These are phyloP conservation scores for Nemapogon koenigi DNA, from an alignment of 2,888 invertebrate species.

Conservation along the genomic window DNA sequence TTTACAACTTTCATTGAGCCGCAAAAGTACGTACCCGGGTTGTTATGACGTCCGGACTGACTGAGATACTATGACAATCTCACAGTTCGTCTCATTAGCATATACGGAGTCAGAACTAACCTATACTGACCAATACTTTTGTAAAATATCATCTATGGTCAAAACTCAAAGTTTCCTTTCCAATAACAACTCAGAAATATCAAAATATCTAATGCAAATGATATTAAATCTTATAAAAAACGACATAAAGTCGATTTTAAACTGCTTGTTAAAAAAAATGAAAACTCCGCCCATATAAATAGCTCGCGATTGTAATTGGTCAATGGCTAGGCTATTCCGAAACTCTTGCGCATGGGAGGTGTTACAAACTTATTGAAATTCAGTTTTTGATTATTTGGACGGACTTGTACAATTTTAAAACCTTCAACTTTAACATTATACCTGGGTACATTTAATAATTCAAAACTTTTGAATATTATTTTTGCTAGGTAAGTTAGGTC, in stretches of 20 bases:
- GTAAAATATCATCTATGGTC: too few relatives aligned
- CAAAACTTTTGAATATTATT: too few relatives aligned
- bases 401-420: slow-evolving; percentile 4
- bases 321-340: slow-evolving; percentile 26
- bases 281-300: slow-evolving; percentile 48
- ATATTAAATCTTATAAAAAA: not conserved
- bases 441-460: too few relatives aligned
- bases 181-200: too few relatives aligned
- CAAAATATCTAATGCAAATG: too few relatives aligned
- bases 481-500: too few relatives aligned
- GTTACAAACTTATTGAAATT: slow-evolving; percentile 13
- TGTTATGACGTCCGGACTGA: too few relatives aligned
- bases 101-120: slow-evolving; percentile 33
- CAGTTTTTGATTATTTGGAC: not conserved
- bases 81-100: slow-evolving; percentile 55
- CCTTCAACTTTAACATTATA: slow-evolving; percentile 8
- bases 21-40: too few relatives aligned
- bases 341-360: slow-evolving; percentile 48
- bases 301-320: too few relatives aligned
- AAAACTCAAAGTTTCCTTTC: too few relatives aligned
- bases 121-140: slow-evolving; percentile 1
- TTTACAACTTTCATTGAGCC: too few relatives aligned
- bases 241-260: not conserved
- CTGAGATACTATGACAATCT: slow-evolving; percentile 58
- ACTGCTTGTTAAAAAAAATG: slow-evolving; percentile 16